phyloP scores from a whole-genome alignment of 30 jellyfish, hydroid and myxozoan species.

The Aurelia sp. region DNA sequence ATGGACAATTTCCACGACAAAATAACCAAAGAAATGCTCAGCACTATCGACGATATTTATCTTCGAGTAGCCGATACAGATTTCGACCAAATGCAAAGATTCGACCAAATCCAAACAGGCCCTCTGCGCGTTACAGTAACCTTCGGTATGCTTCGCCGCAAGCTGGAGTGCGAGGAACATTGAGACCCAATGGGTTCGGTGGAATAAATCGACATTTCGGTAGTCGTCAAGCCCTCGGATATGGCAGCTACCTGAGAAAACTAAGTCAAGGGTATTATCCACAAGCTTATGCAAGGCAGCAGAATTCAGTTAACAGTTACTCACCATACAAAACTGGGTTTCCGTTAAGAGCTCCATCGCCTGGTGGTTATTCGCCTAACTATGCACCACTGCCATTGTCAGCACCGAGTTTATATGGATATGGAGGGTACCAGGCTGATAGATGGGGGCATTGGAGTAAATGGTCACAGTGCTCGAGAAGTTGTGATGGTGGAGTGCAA shows the following conservation, averaged over 20 bases:
- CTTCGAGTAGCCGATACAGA: background rate
- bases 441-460: constrained; percentile 76
- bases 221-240: constrained; percentile 26
- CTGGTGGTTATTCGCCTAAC: constrained; percentile 63
- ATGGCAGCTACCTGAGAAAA: constrained; percentile 54
- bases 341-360: constrained; percentile 57
- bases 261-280: constrained; percentile 43
- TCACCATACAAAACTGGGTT: constrained; percentile 63
- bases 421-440: constrained; percentile 60
- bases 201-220: background rate
- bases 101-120: too few species aligned
- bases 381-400: constrained; percentile 74
- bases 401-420: constrained; percentile 73
- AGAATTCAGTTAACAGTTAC: constrained; percentile 34
- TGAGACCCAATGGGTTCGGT: background rate
- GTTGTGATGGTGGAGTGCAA: constrained; percentile 79
- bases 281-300: constrained; percentile 28
- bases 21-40: background rate
- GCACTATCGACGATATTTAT: background rate
- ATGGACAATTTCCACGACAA: background rate
- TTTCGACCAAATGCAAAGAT: constrained; percentile 1
- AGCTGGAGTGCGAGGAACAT: background rate
- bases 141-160: background rate
- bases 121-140: background rate
- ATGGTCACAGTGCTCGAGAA: constrained; percentile 73